Percentiles rank a stretch among this genome's conserved stretches.
These are phyloP conservation scores for Sphenopsis melanotis DNA, from an alignment of 2,797 vertebrate genomes.

Conservation along the genomic window DNA sequence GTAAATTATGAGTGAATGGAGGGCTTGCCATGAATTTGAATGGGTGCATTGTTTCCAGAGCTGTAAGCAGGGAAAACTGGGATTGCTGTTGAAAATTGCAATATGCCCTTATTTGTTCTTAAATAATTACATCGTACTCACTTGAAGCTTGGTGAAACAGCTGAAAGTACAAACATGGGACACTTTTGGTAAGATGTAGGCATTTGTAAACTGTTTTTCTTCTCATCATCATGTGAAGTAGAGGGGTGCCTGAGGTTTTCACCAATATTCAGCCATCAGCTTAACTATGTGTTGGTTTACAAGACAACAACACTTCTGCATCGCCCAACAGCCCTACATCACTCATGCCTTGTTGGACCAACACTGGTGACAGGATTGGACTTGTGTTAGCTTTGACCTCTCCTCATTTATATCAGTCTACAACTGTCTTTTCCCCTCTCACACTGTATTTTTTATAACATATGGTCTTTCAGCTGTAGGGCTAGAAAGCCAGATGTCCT, in stretches of 20 bases:
- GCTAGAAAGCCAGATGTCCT: conserved; percentile 27
- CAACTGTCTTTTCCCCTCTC: background rate
- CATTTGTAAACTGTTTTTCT: background rate
- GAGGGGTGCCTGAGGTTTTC: background rate
- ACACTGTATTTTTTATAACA: background rate
- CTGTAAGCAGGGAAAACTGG: background rate
- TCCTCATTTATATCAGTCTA: background rate
- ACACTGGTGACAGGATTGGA: background rate
- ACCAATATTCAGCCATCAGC: background rate
- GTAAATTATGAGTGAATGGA: background rate
- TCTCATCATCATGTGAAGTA: background rate
- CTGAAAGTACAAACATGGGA: background rate
- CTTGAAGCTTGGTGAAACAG: background rate
- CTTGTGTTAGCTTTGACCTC: background rate
- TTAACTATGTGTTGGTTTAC: background rate
- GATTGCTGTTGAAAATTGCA: background rate
- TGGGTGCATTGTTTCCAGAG: background rate
- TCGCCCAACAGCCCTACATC: background rate
- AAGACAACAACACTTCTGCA: background rate
- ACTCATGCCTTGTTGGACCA: background rate
- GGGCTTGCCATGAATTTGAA: background rate
- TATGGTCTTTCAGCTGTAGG: conserved; percentile 35
- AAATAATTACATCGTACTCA: background rate
- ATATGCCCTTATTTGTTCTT: background rate
- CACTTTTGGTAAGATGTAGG: background rate